Percentiles rank a stretch among this genome's conserved stretches.
These are phyloP conservation scores for Drepana arcuata DNA, from an alignment of 1,140 invertebrate genomes.

Conservation along the genomic window DNA sequence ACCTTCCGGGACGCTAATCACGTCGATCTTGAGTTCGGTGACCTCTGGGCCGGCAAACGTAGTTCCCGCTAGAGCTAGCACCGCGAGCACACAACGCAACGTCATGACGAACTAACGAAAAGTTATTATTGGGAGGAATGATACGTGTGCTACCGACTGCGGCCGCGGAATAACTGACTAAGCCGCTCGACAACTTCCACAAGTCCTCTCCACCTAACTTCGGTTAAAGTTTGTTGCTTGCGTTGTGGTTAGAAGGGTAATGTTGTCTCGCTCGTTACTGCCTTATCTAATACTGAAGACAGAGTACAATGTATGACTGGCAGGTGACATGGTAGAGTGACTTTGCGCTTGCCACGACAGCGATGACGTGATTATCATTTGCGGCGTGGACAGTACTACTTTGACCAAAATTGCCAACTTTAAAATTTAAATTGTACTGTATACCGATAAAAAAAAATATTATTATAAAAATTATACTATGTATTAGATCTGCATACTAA, in stretches of 20 bases:
- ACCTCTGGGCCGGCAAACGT: conserved; percentile 56
- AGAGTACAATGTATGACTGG: no score
- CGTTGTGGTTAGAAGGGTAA: conserved; percentile 8
- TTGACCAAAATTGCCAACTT: conserved; percentile 38
- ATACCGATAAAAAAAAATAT: conserved; percentile 19
- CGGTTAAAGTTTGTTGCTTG: conserved; percentile 48
- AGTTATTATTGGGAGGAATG: conserved; percentile 27
- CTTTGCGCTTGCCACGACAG: conserved; percentile 43
- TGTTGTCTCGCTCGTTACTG: conserved; percentile 22
- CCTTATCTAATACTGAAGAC: no score
- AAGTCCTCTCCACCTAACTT: no score
- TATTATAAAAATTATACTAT: conserved; percentile 11
- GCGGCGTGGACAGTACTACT: conserved; percentile 42
- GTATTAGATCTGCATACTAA: conserved; percentile 6
- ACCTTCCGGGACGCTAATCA: conserved; percentile 82
- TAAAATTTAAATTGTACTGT: no score
- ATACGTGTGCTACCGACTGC: conserved; percentile 26
- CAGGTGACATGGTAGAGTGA: no score
- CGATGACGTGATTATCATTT: conserved; percentile 46
- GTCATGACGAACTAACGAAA: conserved; percentile 62
- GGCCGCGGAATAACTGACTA: conserved; percentile 38
- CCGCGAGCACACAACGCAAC: conserved; percentile 47
- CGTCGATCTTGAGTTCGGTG: conserved; percentile 85
- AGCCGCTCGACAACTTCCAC: conserved; percentile 35
- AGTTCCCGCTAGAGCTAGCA: conserved; percentile 63